Evolutionary conservation across 2,113 vertebrate species (phyloP), one percentile per base, ranked within the genome.

Genomic region (Plecotus auritus): DNA sequence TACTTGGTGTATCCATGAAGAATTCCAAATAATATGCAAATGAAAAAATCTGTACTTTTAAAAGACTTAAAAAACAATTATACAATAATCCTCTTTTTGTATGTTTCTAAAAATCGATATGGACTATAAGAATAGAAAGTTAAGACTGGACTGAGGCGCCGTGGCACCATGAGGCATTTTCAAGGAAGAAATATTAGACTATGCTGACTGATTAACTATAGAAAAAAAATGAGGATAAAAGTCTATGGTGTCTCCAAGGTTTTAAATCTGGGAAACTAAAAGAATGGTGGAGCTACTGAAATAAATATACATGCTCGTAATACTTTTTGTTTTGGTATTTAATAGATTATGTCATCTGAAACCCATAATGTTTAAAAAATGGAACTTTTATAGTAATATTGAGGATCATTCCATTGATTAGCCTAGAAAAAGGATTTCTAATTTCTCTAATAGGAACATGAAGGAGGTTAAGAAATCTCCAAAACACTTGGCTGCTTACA

Each of bases 211-310:
- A 70, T 49, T 83, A 76, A 47, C 18, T 59, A 4, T 49, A 59
- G 61, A 82, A 85, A 56, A 54, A 88, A 30, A 74, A 0, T 45
- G 16, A 59, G 47, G 66, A 13, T 64, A 45, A 85, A 85, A 85
- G 42, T 59, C 42, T 61, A 6, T 45, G 28, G 1, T n/a, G 76
- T 81, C 23, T 82, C 45, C 10, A 82, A 64, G 45, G 7, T 67
- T 93, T 95, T 95, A 54, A 85, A 67, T 74, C 42, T 92, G 22
- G 81, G 54, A 90, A 87, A 4, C 40, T 76, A 56, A 91, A 92
- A 95, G 85, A 94, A 85, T 66, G 49, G 7, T 61, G 28, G 72
- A 86, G 74, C 70, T 64, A 67, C 35, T 76, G 22, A 85, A 69
- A 85, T 91, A 93, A 88, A 76, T 76, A 89, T 59, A 11, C 17